phyloP scores from a whole-genome alignment of 37 sponge, comb jelly and placozoan genomes.

The Haliclona indistincta region DNA sequence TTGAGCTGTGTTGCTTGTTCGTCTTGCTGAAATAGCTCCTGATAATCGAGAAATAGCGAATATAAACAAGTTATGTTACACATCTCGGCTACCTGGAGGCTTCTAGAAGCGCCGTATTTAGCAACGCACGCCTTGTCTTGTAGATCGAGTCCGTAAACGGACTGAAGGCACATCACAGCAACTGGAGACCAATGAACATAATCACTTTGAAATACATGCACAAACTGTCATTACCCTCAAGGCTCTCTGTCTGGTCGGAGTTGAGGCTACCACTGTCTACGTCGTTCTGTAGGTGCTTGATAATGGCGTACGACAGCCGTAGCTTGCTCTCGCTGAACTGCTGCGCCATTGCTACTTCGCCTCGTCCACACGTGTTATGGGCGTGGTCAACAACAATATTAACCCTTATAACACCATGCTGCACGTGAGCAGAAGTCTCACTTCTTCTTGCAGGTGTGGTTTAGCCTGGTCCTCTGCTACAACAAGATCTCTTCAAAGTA shows the following conservation, averaged over 20 bases:
- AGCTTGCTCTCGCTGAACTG: conserved; percentile 7
- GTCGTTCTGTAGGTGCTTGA: conserved; percentile 30
- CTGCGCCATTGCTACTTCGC: too few species aligned
- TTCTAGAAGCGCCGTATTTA: neutral
- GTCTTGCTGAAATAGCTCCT: conserved; percentile 21
- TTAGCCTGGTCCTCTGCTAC: too few species aligned
- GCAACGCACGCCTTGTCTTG: neutral
- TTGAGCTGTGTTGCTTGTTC: neutral
- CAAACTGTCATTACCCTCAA: neutral
- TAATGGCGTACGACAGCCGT: conserved; percentile 34
- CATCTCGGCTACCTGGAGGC: conserved; percentile 25
- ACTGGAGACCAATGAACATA: conserved; percentile 20
- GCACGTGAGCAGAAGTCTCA: too few species aligned
- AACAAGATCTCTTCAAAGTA: too few species aligned
- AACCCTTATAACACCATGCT: too few species aligned
- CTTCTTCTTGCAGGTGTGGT: too few species aligned
- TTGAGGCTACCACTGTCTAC: neutral
- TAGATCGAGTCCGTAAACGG: conserved; percentile 40
- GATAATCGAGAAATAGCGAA: neutral
- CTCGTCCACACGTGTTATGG: too few species aligned
- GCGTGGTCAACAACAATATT: too few species aligned
- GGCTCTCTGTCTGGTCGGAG: conserved; percentile 1
- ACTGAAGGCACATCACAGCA: conserved; percentile 50
- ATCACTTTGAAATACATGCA: neutral
- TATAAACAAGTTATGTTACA: neutral